Conservation (phyloP, 2,888 invertebrate genomes). For the Dryadula phaetusa region DNA sequence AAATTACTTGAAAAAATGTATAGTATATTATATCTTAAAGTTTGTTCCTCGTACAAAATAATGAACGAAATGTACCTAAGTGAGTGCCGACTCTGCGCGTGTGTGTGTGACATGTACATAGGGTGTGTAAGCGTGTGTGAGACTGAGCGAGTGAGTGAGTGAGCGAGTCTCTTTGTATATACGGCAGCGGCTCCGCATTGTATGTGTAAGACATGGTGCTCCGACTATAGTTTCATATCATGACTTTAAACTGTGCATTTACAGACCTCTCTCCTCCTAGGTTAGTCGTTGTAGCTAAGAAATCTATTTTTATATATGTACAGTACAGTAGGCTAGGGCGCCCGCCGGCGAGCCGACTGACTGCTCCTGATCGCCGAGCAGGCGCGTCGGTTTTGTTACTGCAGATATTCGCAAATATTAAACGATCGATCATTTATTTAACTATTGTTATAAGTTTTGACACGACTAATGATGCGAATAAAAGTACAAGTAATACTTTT, state of each 20-base stretch:
- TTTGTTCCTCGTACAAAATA: slow-evolving; percentile 25
- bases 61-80: slow-evolving; percentile 19
- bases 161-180: slow-evolving; percentile 33
- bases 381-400: slow-evolving; percentile 40
- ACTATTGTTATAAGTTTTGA: slow-evolving; percentile 66
- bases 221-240: slow-evolving; percentile 81
- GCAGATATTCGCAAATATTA: slow-evolving; percentile 47
- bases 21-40: slow-evolving; percentile 21
- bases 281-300: slow-evolving; percentile 62
- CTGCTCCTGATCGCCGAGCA: slow-evolving; percentile 37
- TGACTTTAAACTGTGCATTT: slow-evolving; percentile 76
- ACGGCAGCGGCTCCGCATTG: slow-evolving; percentile 33
- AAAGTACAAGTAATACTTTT: slow-evolving; percentile 36
- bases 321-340: slow-evolving; percentile 44
- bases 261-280: slow-evolving; percentile 72
- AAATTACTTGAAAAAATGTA: slow-evolving; percentile 1
- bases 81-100: slow-evolving; percentile 20
- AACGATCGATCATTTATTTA: slow-evolving; percentile 63
- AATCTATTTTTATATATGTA: slow-evolving; percentile 78
- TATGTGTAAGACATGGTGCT: slow-evolving; percentile 70
- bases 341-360: slow-evolving; percentile 43
- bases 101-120: neutral
- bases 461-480: slow-evolving; percentile 65
- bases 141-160: neutral
- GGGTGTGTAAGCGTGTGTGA: neutral